Conservation (phyloP, 37 sponge, comb jelly and placozoan genomes). For the Eunapius fragilis region DNA sequence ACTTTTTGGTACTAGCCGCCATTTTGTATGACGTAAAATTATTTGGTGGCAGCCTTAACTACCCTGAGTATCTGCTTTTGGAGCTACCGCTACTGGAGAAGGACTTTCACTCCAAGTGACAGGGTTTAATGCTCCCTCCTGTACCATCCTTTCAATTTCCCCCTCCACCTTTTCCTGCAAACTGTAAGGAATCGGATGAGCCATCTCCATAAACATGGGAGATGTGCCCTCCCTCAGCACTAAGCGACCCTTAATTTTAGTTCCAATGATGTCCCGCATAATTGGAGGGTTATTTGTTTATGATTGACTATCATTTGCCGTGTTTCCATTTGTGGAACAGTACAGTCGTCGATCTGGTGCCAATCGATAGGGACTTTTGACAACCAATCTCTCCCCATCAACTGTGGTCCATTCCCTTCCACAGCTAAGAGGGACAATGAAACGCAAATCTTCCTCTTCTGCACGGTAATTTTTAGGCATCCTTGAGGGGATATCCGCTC, state of each 20-base stretch:
- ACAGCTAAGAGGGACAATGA: background rate
- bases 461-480: too few relatives aligned
- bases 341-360: background rate
- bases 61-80: slow-evolving; percentile 24
- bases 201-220: too few relatives aligned
- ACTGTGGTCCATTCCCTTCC: background rate
- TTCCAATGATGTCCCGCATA: background rate
- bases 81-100: background rate
- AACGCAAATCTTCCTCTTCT: background rate
- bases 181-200: too few relatives aligned
- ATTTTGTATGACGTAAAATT: too few relatives aligned
- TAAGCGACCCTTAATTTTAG: background rate
- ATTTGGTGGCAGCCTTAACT: too few relatives aligned
- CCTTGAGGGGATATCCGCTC: background rate
- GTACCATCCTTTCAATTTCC: background rate
- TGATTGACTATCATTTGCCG: background rate
- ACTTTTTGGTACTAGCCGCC: too few relatives aligned
- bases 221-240: too few relatives aligned
- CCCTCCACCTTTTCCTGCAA: too few relatives aligned
- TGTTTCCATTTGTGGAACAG: background rate
- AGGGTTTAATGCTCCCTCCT: background rate
- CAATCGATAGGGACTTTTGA: background rate
- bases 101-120: background rate
- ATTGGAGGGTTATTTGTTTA: background rate
- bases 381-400: slow-evolving; percentile 9